These are phyloP conservation scores for Coturnix japonica DNA, from an alignment of 2,113 vertebrate species.

Conservation along the genomic window DNA sequence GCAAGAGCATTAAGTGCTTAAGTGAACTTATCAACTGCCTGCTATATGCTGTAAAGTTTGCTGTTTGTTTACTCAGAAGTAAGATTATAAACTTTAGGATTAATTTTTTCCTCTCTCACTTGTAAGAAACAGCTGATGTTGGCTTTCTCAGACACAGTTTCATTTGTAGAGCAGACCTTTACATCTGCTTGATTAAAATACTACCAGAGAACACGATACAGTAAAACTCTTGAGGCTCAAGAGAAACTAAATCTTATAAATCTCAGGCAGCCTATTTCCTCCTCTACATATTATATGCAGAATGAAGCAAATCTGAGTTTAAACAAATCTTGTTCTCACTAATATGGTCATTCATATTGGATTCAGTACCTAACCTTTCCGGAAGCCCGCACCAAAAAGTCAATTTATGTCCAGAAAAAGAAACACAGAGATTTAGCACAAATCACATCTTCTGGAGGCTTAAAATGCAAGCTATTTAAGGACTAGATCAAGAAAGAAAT, in stretches of 20 bases:
- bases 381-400: background rate
- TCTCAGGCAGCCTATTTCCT: background rate
- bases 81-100: background rate
- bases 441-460: constrained; percentile 5
- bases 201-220: background rate
- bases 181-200: background rate
- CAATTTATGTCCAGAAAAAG: constrained; percentile 7
- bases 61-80: background rate
- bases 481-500: background rate
- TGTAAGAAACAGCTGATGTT: background rate
- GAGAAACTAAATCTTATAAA: constrained; percentile 8
- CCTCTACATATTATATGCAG: background rate
- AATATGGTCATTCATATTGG: constrained; percentile 4
- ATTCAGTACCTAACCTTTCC: constrained; percentile 18
- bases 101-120: background rate
- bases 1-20: background rate
- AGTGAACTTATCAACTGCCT: background rate
- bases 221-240: background rate
- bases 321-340: background rate
- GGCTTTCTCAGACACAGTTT: background rate
- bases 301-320: background rate
- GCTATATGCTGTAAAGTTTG: background rate
- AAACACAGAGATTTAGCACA: constrained; percentile 2
- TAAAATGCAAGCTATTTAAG: constrained; percentile 31
- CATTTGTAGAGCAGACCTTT: background rate